Percentiles rank a stretch among this genome's conserved stretches.
Evolutionary conservation across 2,113 vertebrate species (phyloP).

Genomic region (Hyperopisus bebe): DNA sequence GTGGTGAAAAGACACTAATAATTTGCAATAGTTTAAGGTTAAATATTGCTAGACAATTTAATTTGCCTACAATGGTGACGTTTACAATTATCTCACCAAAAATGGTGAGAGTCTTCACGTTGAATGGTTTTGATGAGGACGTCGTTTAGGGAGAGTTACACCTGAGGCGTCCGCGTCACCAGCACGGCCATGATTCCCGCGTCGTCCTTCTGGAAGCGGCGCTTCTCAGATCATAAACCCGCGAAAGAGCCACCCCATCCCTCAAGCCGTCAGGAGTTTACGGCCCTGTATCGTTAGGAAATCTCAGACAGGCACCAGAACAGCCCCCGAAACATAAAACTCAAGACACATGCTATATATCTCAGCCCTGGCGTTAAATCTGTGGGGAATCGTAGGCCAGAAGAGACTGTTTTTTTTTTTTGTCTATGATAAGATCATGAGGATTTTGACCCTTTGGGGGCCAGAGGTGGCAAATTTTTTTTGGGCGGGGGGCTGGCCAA

Average conservation of each 20-base stretch:
- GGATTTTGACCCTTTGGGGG: neutral
- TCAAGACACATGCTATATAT: slow-evolving; percentile 7
- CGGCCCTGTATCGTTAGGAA: neutral
- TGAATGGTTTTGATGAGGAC: neutral
- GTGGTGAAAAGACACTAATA: neutral
- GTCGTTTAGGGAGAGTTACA: neutral
- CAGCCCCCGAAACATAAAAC: slow-evolving; percentile 8
- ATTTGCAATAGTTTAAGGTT: neutral
- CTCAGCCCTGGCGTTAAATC: neutral
- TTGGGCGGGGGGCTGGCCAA: neutral
- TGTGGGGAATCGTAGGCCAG: neutral
- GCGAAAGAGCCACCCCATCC: neutral
- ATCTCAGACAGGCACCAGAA: neutral
- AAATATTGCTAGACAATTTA: neutral
- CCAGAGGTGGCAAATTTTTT: neutral
- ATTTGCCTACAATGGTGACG: neutral
- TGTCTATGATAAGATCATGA: slow-evolving; percentile 1
- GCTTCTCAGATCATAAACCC: neutral
- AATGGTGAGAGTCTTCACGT: slow-evolving; percentile 3
- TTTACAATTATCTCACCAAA: neutral
- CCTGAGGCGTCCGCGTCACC: neutral
- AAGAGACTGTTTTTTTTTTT: neutral
- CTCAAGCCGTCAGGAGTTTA: neutral
- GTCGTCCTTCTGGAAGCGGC: neutral
- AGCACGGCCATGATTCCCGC: neutral